A percentile compares a stretch with the other conserved stretches of the same genome.
Evolutionary conservation across 2,888 invertebrate genomes (phyloP).

Genomic region (Itoplectis maculator): DNA sequence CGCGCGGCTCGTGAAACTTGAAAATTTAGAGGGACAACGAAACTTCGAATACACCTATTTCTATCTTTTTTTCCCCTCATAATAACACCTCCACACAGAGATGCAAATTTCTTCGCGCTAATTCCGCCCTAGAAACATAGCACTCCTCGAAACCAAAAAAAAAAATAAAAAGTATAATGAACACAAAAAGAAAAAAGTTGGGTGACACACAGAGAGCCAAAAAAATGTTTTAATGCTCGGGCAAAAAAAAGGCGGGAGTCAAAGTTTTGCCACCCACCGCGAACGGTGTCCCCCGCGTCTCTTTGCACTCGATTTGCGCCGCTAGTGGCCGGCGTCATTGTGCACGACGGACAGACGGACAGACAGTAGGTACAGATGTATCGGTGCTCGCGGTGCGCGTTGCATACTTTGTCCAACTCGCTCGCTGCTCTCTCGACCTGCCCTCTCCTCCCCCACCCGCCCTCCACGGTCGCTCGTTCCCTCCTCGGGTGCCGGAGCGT

Average conservation of each 20-base stretch:
- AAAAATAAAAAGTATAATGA: too few relatives aligned
- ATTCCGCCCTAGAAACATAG: too few relatives aligned
- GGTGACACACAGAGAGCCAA: neutral
- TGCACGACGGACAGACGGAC: too few relatives aligned
- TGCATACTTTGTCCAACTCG: conserved; percentile 51
- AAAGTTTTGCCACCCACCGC: conserved; percentile 9
- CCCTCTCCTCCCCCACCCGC: too few relatives aligned
- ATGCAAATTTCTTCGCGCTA: too few relatives aligned
- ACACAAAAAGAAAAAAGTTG: neutral
- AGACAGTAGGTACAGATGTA: conserved; percentile 35
- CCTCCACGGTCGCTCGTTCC: too few relatives aligned
- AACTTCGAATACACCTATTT: neutral
- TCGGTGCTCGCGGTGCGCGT: conserved; percentile 16
- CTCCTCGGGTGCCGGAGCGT: neutral
- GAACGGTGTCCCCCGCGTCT: conserved; percentile 14
- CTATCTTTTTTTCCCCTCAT: too few relatives aligned
- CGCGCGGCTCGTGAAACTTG: too few relatives aligned
- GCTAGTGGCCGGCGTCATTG: conserved; percentile 42
- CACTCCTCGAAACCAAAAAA: too few relatives aligned
- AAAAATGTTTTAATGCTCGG: conserved; percentile 11
- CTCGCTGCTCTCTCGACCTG: conserved; percentile 47
- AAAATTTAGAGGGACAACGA: too few relatives aligned
- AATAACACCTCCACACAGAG: too few relatives aligned
- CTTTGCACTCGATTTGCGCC: conserved; percentile 41
- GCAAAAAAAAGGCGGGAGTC: neutral